Evolutionary conservation across 2,797 vertebrate genomes (phyloP).

Genomic region (Molothrus aeneus): DNA sequence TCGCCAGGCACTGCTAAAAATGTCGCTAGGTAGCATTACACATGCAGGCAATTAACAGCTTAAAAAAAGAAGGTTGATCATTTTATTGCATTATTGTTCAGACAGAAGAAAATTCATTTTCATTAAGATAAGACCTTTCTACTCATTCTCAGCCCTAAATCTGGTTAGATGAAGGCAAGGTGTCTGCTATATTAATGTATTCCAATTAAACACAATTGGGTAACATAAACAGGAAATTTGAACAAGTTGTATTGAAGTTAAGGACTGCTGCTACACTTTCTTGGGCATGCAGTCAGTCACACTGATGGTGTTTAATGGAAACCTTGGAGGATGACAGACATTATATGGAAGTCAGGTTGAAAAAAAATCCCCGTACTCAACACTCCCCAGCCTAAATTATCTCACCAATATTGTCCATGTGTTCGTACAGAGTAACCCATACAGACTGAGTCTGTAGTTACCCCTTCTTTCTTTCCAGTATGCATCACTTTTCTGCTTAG

Average conservation of each 20-base stretch:
- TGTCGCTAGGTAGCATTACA: constrained; percentile 1
- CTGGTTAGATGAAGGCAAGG: constrained; percentile 7
- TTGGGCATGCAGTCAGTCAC: neutral
- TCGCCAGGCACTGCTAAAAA: neutral
- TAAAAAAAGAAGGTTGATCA: neutral
- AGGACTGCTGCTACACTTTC: neutral
- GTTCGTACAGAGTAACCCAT: neutral
- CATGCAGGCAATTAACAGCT: constrained; percentile 48
- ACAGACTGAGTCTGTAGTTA: neutral
- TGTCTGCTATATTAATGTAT: constrained; percentile 38
- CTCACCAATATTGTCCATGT: neutral
- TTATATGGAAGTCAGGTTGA: neutral
- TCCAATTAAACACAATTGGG: constrained; percentile 8
- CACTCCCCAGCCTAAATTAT: neutral
- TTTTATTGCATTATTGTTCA: constrained; percentile 51
- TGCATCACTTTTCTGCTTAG: neutral
- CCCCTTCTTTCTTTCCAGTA: neutral
- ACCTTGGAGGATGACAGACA: neutral
- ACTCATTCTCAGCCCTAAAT: constrained; percentile 57
- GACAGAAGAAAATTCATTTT: constrained; percentile 61
- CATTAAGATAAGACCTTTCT: constrained; percentile 60
- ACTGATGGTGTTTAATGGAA: neutral
- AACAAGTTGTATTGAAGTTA: neutral
- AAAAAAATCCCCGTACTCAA: neutral
- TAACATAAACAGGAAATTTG: neutral